Conservation (phyloP, 2,797 vertebrate species). For the Limosa lapponica region DNA sequence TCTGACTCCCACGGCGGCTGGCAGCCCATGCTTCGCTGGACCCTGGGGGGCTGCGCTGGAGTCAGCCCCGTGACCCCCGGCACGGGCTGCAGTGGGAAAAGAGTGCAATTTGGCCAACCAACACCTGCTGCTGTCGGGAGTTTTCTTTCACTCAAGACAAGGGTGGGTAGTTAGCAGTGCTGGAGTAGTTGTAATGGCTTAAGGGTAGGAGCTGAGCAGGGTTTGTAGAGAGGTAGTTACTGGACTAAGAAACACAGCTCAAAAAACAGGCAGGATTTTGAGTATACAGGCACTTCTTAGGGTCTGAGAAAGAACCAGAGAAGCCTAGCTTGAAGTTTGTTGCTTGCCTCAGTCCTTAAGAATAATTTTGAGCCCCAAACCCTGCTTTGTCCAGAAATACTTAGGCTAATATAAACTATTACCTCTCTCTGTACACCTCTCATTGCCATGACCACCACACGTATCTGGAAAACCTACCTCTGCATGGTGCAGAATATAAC, state of each 20-base stretch:
- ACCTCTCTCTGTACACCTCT: not conserved
- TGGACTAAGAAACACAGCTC: not conserved
- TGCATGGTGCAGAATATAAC: not conserved
- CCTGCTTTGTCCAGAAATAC: not conserved
- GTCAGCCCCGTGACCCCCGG: fast-evolving
- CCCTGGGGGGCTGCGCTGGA: fast-evolving
- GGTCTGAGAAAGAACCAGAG: not conserved
- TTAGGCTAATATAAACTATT: not conserved
- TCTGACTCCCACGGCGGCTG: fast-evolving
- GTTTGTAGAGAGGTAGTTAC: not conserved
- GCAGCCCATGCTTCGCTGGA: not conserved
- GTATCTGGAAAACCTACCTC: not conserved
- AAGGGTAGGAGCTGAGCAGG: not conserved
- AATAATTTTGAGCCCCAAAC: not conserved
- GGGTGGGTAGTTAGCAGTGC: not conserved
- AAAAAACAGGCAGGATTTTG: not conserved
- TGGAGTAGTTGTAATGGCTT: not conserved
- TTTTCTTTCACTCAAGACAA: not conserved
- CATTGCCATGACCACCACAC: not conserved
- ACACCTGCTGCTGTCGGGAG: not conserved
- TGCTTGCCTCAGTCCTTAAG: not conserved
- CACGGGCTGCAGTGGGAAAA: fast-evolving
- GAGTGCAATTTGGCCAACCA: not conserved
- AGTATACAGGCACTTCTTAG: not conserved
- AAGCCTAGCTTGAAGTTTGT: not conserved